These are phyloP conservation scores for Misgurnus mizolepis DNA, from an alignment of 2,113 vertebrate species.

Conservation along the genomic window DNA sequence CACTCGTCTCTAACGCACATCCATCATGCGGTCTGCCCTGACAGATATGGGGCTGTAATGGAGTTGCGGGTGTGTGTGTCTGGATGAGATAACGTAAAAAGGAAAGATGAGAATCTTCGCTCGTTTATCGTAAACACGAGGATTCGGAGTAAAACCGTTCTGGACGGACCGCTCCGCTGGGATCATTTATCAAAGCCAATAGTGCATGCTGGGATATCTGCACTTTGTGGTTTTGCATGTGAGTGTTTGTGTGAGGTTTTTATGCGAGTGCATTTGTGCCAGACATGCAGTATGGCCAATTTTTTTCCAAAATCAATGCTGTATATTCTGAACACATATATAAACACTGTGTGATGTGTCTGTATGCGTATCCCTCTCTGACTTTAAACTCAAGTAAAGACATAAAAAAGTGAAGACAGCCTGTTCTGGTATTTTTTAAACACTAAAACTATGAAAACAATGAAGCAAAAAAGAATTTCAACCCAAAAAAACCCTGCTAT, in stretches of 20 bases:
- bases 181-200: not conserved
- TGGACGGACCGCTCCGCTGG: not conserved
- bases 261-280: not conserved
- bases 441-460: no score
- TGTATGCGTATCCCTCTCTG: no score
- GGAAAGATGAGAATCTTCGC: slow-evolving; percentile 73
- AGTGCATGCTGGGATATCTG: slow-evolving; percentile 37
- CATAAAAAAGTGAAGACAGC: no score
- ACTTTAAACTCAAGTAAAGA: no score
- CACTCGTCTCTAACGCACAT: slow-evolving; percentile 58
- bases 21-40: slow-evolving; percentile 67
- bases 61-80: slow-evolving; percentile 53
- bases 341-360: no score
- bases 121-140: not conserved
- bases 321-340: no score
- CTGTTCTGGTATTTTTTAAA: no score
- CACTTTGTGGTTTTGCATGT: not conserved
- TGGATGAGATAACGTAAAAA: slow-evolving; percentile 61
- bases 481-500: no score
- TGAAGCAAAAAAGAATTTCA: no score
- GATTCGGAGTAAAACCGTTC: not conserved
- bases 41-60: slow-evolving; percentile 75
- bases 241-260: not conserved
- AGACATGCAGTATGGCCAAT: not conserved
- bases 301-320: not conserved